Evolutionary conservation across 2,113 vertebrate species (phyloP), one percentile per base, ranked within the genome.

Genomic region (Nettapus auritus): DNA sequence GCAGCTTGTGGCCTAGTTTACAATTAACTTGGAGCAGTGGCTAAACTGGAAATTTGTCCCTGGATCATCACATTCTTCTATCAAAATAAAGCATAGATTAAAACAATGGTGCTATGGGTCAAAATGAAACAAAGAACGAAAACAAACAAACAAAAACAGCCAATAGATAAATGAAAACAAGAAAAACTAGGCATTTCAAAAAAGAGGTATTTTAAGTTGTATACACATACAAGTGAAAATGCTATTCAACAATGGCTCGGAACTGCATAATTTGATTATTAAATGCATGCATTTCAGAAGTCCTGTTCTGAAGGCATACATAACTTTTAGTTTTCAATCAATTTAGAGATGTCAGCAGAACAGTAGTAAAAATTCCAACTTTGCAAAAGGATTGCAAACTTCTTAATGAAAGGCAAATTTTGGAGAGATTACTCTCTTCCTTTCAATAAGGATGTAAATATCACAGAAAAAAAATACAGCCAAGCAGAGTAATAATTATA

Each of bases 61-160:
- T 2, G 40, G 18, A 78, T 55, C 23, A 59, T 8, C 9, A 38
- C 8, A 4, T 22, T 64, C 7, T 28, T 86, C 11, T 53, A 66
- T 10, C 38, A 4, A 29, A 57, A 77, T 28, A 5, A 0, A 1
- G 10, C 13, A 55, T 0, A 70, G 46, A 56, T 56, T 42, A 53
- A 80, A 77, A 82, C 9, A 4, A 64, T 36, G 28, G 71, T 22
- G 8, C 23, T 63, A 14, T 20, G 8, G 17, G 52, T 10, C 23
- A 59, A 86, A 90, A 40, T 13, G 9, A 90, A 92, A 86, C 16
- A 76, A 76, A 33, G 4, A 67, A 81, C 23, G 9, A 40, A 40
- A 40, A 40, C 40, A 40, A 40, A 40, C 40, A 40, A 88, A 93
- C n/a, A n/a, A 46, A 46, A 52, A 0, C 4, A 46, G 40, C 8